Evolutionary conservation across 1,140 invertebrate species (phyloP).

Genomic region (Maniola jurtina): DNA sequence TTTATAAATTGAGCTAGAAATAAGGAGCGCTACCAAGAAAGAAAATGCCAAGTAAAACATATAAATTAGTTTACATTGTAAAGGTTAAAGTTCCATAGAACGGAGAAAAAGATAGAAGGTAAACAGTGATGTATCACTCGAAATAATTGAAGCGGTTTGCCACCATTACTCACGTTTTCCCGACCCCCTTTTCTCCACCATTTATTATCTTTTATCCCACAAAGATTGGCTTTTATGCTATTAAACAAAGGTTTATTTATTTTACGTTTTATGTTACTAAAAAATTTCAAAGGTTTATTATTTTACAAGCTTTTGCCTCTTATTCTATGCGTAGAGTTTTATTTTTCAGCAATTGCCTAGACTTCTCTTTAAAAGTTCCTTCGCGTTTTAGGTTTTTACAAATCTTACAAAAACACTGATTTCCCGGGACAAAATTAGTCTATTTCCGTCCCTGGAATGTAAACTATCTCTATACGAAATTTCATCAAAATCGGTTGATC

Average conservation of each 20-base stretch:
- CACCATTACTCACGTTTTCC: constrained; percentile 3
- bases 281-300: background rate
- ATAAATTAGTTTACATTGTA: background rate
- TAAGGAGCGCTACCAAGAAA: too few species aligned
- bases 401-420: too few species aligned
- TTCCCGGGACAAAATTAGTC: too few species aligned
- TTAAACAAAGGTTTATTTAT: constrained; percentile 3
- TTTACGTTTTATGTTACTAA: constrained; percentile 8
- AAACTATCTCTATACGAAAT: too few species aligned
- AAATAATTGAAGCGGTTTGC: background rate
- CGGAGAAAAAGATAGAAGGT: constrained; percentile 3
- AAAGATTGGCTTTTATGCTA: constrained; percentile 10
- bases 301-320: background rate
- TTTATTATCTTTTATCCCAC: constrained; percentile 2
- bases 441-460: too few species aligned
- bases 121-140: constrained; percentile 10
- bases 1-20: too few species aligned
- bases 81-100: background rate
- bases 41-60: too few species aligned
- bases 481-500: too few species aligned
- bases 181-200: background rate
- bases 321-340: too few species aligned
- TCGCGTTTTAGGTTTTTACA: too few species aligned
- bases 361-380: too few species aligned
- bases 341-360: too few species aligned